A percentile compares a stretch with the other conserved stretches of the same genome.
These are phyloP conservation scores for Listronotus oregonensis DNA, from an alignment of 1,140 invertebrate species.

Conservation along the genomic window DNA sequence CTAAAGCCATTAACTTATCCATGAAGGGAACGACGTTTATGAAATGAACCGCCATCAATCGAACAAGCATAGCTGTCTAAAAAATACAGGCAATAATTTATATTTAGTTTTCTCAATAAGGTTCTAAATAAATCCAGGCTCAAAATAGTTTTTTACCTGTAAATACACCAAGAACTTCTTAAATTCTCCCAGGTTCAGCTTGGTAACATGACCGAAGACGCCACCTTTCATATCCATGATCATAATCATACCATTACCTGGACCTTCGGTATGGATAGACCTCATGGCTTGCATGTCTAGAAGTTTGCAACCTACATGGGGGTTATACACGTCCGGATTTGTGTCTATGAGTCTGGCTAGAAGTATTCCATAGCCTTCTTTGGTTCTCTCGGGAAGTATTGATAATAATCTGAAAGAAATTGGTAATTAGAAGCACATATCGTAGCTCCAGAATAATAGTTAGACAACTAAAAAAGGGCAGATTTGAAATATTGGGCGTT, in stretches of 20 bases:
- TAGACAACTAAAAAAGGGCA: too few relatives aligned
- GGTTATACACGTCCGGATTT: constrained; percentile 64
- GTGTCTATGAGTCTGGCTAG: constrained; percentile 60
- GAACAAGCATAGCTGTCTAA: constrained; percentile 58
- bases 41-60: constrained; percentile 69
- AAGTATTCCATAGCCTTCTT: constrained; percentile 63
- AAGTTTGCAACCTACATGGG: constrained; percentile 57
- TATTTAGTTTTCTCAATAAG: too few relatives aligned
- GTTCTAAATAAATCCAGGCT: too few relatives aligned
- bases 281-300: constrained; percentile 66
- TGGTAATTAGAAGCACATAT: too few relatives aligned
- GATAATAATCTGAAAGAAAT: constrained; percentile 32
- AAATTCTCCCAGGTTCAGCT: constrained; percentile 62
- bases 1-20: constrained; percentile 69
- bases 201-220: constrained; percentile 63
- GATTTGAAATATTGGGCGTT: too few relatives aligned
- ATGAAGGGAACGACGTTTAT: constrained; percentile 71
- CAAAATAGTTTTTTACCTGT: too few relatives aligned
- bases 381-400: constrained; percentile 58
- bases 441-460: too few relatives aligned
- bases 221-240: constrained; percentile 66
- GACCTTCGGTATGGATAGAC: constrained; percentile 58
- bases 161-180: constrained; percentile 70
- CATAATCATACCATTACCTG: constrained; percentile 61
- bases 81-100: constrained; percentile 4